phyloP scores from a whole-genome alignment of 2,888 invertebrate genomes.

The Meandrusa payeni region DNA sequence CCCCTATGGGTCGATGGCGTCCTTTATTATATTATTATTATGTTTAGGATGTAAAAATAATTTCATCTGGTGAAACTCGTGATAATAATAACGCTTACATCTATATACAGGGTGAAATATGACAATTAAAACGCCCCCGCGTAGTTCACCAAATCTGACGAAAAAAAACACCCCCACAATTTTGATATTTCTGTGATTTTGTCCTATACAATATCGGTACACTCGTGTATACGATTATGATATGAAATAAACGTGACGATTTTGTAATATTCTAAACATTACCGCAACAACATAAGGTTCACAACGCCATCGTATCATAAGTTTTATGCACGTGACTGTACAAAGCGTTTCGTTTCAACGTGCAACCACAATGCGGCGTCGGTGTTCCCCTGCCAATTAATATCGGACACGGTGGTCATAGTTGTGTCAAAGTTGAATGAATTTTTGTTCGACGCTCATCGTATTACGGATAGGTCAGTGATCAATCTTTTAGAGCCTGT shows the following conservation, averaged over 20 bases:
- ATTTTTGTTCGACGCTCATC: slow-evolving; percentile 45
- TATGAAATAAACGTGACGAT: neutral
- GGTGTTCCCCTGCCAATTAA: slow-evolving; percentile 77
- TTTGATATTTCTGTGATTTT: slow-evolving; percentile 3
- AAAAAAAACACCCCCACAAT: slow-evolving; percentile 14
- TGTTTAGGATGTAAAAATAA: no score
- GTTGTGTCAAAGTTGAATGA: slow-evolving; percentile 61
- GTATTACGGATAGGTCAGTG: slow-evolving; percentile 40
- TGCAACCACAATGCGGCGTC: slow-evolving; percentile 46
- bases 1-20: no score
- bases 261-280: neutral
- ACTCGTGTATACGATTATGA: neutral
- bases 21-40: no score
- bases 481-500: slow-evolving; percentile 41
- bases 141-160: neutral
- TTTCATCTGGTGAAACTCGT: neutral
- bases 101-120: slow-evolving; percentile 4
- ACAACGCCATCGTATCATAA: neutral
- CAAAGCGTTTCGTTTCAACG: slow-evolving; percentile 4
- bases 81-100: neutral
- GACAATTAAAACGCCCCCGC: slow-evolving; percentile 17
- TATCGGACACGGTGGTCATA: slow-evolving; percentile 73
- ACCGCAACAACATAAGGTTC: neutral
- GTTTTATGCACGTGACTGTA: slow-evolving; percentile 8
- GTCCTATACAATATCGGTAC: slow-evolving; percentile 3